phyloP scores from a whole-genome alignment of 2,888 invertebrate species.

The Calephelis perditalis region DNA sequence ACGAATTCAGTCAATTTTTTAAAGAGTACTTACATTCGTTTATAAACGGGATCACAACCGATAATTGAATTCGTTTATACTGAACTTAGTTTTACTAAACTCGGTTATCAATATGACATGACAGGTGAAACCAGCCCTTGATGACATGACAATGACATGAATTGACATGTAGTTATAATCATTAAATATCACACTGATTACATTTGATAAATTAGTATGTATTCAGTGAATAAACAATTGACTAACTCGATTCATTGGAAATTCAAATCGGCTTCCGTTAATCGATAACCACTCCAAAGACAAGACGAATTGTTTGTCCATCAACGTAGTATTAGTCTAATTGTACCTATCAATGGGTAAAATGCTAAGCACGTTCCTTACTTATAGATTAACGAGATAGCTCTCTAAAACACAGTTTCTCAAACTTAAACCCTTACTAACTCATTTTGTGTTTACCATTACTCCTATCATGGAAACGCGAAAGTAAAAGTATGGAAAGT shows the following conservation, averaged over 20 bases:
- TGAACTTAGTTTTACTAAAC: too few relatives aligned
- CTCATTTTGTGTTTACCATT: too few relatives aligned
- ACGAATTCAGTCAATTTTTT: too few relatives aligned
- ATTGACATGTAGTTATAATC: too few relatives aligned
- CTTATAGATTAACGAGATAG: conserved; percentile 33
- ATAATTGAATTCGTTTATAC: too few relatives aligned
- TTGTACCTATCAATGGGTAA: conserved; percentile 23
- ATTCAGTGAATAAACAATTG: not conserved
- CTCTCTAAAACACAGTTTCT: not conserved
- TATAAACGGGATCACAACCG: too few relatives aligned
- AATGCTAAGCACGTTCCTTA: conserved; percentile 54
- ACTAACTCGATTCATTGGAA: not conserved
- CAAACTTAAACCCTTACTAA: too few relatives aligned
- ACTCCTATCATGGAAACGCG: too few relatives aligned
- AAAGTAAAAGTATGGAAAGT: not conserved
- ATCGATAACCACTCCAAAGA: conserved; percentile 52
- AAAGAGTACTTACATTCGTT: too few relatives aligned
- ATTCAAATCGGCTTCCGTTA: conserved; percentile 58
- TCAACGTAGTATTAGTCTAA: conserved; percentile 40
- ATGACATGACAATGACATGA: too few relatives aligned
- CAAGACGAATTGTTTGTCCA: conserved; percentile 62
- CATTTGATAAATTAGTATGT: not conserved
- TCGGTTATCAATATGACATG: too few relatives aligned
- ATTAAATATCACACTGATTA: not conserved
- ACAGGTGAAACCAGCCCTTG: too few relatives aligned